phyloP scores from a whole-genome alignment of 1,140 invertebrate species.

The Oscheius sp. region DNA sequence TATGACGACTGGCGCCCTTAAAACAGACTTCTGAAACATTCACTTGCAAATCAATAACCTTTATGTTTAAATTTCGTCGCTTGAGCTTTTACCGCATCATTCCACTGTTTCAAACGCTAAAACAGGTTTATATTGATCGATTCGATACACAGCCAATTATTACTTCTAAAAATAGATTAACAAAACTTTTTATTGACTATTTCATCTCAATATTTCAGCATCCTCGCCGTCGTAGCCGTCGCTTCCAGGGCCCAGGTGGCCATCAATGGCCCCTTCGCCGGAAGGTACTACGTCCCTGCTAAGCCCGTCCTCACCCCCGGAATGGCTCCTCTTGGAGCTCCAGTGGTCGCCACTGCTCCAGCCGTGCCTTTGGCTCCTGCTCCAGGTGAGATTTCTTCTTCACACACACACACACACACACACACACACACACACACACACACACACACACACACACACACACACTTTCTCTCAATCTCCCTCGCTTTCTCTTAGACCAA shows the following conservation, averaged over 20 bases:
- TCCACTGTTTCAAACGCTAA: background rate
- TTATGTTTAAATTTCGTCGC: background rate
- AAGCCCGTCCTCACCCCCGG: conserved; percentile 24
- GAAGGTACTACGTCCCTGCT: conserved; percentile 24
- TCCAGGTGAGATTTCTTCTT: background rate
- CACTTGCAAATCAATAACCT: too few species aligned
- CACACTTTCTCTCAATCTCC: too few species aligned
- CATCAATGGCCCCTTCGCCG: conserved; percentile 26
- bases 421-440: too few species aligned
- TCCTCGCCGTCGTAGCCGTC: conserved; percentile 10
- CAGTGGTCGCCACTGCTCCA: conserved; percentile 15
- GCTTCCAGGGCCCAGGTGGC: conserved; percentile 10
- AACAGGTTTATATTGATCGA: background rate
- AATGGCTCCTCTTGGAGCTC: conserved; percentile 20
- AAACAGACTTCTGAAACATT: too few species aligned
- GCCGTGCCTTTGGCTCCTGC: conserved; percentile 13
- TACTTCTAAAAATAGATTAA: background rate
- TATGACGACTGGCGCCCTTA: too few species aligned
- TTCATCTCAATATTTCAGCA: background rate
- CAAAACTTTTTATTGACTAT: background rate
- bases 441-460: too few species aligned
- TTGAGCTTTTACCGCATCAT: background rate
- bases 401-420: too few species aligned
- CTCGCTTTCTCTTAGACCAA: too few species aligned
- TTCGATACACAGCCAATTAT: too few species aligned